Conservation (phyloP, 2,888 invertebrate species). For the Choristoneura rosaceana region DNA sequence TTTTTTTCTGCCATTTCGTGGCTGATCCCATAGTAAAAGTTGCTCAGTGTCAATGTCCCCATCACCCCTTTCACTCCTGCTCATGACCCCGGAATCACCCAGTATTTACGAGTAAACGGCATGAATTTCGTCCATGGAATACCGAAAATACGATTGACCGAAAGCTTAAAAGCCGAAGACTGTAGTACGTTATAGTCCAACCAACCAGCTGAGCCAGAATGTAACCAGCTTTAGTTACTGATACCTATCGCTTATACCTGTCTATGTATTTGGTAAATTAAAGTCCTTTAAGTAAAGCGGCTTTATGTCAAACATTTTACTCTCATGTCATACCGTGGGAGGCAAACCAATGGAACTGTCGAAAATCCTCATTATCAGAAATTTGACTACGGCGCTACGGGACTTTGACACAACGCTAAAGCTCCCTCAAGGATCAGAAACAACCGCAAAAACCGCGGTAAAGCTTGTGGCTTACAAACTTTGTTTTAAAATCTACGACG, state of each 20-base stretch:
- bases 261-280: not conserved
- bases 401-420: constrained; percentile 5
- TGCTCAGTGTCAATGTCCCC: too few relatives aligned
- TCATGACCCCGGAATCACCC: too few relatives aligned
- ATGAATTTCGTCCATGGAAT: too few relatives aligned
- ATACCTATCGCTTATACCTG: too few relatives aligned
- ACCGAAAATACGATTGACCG: too few relatives aligned
- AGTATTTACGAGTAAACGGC: too few relatives aligned
- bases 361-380: not conserved
- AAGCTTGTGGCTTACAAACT: constrained; percentile 14
- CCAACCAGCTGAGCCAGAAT: not conserved
- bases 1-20: too few relatives aligned
- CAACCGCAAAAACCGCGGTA: constrained; percentile 10
- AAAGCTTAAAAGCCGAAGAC: too few relatives aligned
- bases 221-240: not conserved
- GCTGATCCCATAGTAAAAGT: too few relatives aligned
- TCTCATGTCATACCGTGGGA: not conserved
- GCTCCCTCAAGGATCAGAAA: not conserved
- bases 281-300: not conserved
- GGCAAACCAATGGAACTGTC: not conserved
- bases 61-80: too few relatives aligned
- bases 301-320: not conserved
- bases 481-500: constrained; percentile 3
- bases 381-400: not conserved
- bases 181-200: too few relatives aligned